Conservation (phyloP, 2,797 vertebrate genomes). For the Pelochelys cantorii region DNA sequence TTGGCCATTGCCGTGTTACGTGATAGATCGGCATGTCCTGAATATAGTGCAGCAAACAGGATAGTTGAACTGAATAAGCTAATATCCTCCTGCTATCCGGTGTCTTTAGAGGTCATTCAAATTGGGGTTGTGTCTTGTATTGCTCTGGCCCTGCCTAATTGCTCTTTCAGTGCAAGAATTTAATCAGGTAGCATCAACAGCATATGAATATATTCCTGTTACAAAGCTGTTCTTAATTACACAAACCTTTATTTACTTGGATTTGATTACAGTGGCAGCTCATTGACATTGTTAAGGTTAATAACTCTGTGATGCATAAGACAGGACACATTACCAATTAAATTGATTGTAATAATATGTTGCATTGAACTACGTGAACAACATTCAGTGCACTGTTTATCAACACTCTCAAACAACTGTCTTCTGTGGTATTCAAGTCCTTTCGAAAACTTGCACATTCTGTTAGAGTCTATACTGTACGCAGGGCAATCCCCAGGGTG, state of each 20-base stretch:
- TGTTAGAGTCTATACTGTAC: rapidly evolving
- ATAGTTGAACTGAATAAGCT: neutral
- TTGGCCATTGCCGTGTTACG: neutral
- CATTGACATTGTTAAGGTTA: constrained; percentile 70
- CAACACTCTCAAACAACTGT: neutral
- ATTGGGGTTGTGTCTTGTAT: neutral
- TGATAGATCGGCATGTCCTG: rapidly evolving
- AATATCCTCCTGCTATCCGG: neutral
- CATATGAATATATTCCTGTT: constrained; percentile 27
- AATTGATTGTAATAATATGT: constrained; percentile 27
- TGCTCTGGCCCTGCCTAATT: neutral
- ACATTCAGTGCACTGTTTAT: neutral
- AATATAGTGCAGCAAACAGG: rapidly evolving
- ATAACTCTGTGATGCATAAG: constrained; percentile 43
- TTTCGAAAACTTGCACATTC: neutral
- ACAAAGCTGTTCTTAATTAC: constrained; percentile 45
- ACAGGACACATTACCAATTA: constrained; percentile 18
- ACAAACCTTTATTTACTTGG: constrained; percentile 59
- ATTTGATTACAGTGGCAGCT: constrained; percentile 50
- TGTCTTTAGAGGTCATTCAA: neutral
- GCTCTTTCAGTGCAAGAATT: neutral
- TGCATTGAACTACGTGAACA: neutral
- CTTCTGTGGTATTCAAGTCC: rapidly evolving
- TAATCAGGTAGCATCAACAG: neutral
- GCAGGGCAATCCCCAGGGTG: no score